Evolutionary conservation across 2,888 invertebrate species (phyloP), one percentile per base, ranked within the genome.

Genomic region (Cosmorhoe ocellata): DNA sequence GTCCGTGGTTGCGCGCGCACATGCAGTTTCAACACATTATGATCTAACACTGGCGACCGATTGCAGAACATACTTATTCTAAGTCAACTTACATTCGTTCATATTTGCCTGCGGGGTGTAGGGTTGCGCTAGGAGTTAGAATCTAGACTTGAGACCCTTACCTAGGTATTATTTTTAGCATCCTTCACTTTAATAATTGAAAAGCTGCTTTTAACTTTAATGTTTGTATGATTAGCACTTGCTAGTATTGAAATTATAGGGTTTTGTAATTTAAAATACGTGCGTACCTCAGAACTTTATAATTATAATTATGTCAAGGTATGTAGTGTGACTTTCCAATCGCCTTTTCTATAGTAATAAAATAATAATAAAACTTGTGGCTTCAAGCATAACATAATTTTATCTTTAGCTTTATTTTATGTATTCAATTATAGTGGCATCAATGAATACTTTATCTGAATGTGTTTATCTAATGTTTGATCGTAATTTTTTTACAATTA

Each of bases 41-140:
- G 90, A 90, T 88, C 90, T 90, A 90, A 90, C 90, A 90, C 90
- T 90, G 90, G 81, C 86, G 74, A 82, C 78, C 86, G 86, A 88
- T 90, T 87, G 89, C 86, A 85, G 90, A 86, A 90, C 90, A 89
- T 84, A 90, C 90, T 88, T 90, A 90, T 90, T 90, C 90, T 90
- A 90, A 90, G 88, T 90, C 90, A 89, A 89, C 89, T 90, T 85
- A 90, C 90, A 90, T 89, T 90, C 90, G 90, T 90, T 90, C 90
- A 90, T 90, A 90, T 90, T 90, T 89, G 90, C 90, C 89, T 90
- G 89, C 83, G 80, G 82, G 86, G 75, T 82, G 64, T 90, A 90
- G 90, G 90, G 90, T 76, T 90, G 89, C 63, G 79, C 82, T 78
- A 67, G 72, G 76, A 64, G 64, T 75, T 78, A 81, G 80, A 72